phyloP scores from a whole-genome alignment of 2,113 vertebrate species.

The Oreochromis tanganicae region DNA sequence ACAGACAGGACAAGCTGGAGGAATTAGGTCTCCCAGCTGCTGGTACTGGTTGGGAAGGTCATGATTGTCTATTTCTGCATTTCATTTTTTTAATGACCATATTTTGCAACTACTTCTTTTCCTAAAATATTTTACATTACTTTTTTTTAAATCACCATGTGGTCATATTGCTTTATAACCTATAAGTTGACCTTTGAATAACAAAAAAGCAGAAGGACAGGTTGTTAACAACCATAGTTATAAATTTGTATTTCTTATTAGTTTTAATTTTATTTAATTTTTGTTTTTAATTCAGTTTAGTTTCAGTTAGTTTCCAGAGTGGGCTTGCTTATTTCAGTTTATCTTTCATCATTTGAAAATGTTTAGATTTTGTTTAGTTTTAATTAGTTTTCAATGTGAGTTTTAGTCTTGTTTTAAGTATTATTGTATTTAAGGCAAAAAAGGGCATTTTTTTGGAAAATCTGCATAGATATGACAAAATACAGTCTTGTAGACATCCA shows the following conservation, averaged over 20 bases:
- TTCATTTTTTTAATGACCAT: not conserved
- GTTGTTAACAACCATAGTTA: not conserved
- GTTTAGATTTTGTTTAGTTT: too few relatives aligned
- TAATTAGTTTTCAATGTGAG: too few relatives aligned
- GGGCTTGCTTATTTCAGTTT: too few relatives aligned
- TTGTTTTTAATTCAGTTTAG: not conserved
- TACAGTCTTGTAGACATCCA: too few relatives aligned
- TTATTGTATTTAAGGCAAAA: too few relatives aligned
- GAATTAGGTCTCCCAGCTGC: not conserved
- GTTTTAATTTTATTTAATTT: not conserved
- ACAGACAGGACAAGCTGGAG: not conserved
- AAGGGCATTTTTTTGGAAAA: too few relatives aligned
- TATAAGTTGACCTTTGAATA: not conserved
- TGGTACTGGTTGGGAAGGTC: not conserved
- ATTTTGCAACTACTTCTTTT: not conserved
- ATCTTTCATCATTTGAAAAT: too few relatives aligned
- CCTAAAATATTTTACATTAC: not conserved
- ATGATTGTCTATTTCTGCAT: not conserved
- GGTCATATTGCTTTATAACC: not conserved
- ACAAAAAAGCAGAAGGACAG: accelerated
- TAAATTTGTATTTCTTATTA: not conserved
- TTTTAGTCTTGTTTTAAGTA: too few relatives aligned
- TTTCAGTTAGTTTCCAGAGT: not conserved
- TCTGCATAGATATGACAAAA: too few relatives aligned
- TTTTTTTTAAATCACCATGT: not conserved